Evolutionary conservation across 2,888 invertebrate genomes (phyloP).

Genomic region (Dolomedes plantarius): DNA sequence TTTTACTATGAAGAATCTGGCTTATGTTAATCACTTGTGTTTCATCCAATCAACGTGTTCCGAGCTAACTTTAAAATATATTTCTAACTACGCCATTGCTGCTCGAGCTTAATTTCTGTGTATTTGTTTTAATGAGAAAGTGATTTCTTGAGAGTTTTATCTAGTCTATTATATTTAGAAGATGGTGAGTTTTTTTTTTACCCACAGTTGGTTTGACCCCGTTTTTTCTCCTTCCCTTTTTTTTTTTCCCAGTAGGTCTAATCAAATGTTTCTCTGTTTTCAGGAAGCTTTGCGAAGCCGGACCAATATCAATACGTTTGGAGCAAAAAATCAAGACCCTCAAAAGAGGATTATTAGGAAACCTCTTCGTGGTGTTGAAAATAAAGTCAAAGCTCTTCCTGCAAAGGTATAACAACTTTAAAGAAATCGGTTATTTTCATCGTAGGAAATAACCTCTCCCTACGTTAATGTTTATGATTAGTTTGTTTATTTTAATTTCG

Average conservation of each 20-base stretch:
- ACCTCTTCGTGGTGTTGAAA: constrained; percentile 51
- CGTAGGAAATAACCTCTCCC: too few relatives aligned
- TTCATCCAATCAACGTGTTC: constrained; percentile 28
- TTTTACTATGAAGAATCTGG: neutral
- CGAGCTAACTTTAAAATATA: constrained; percentile 29
- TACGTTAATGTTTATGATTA: too few relatives aligned
- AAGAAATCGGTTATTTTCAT: constrained; percentile 20
- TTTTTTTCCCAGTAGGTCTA: neutral
- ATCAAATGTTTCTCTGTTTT: neutral
- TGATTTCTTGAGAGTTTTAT: neutral
- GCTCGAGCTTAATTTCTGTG: neutral
- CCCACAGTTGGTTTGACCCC: neutral
- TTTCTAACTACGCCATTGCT: neutral
- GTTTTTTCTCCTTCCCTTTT: neutral
- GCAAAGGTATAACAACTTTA: constrained; percentile 38
- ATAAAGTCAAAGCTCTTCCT: constrained; percentile 25
- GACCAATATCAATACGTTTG: constrained; percentile 31
- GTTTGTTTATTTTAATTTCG: too few relatives aligned
- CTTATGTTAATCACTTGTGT: neutral
- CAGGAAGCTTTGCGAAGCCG: constrained; percentile 33
- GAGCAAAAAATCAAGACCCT: neutral
- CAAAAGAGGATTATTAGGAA: constrained; percentile 28
- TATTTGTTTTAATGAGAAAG: neutral
- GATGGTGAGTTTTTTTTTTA: neutral
- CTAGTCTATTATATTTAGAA: neutral